Base-by-base conservation (phyloP, 2,113 vertebrate genomes). In the Pimephales promelas region DNA sequence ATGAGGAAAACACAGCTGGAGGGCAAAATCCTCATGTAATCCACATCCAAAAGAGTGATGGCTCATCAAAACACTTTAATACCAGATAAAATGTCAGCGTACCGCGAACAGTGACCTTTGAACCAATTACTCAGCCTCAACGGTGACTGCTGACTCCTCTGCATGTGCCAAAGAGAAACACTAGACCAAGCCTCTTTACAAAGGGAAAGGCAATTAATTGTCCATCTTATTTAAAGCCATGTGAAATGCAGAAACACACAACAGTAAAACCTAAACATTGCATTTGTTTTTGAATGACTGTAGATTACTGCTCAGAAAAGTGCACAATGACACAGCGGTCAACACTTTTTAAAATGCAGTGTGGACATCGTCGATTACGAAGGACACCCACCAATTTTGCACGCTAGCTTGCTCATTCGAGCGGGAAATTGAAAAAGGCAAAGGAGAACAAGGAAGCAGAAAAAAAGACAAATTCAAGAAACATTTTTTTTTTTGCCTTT, bases 21-120 rank as follows among this genome's bases (percentile, higher is more conserved):
- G 57, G 26, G 73, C 45, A 84, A 61, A 68, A 90, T 91, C 87
- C 86, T 7, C 10, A 81, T n/a, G 74, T 89, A 90, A 92, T 92
- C 88, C 75, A 84, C 82, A 81, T 64, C 62, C 70, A 85, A 83
- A 54, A 52, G 54, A 71, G 62, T 40, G 40, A 73, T 84, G 68
- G 40, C 26, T 26, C 80, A 82, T 77, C 31, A 87, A 86, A 62
- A 80, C 81, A 64, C 22, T 79, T 83, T 87, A 85, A 87, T 81
- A 77, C 49, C 66, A 49, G 24, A 76, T 71, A 3, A 73, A 84
- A 40, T 24, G 31, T 83, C 79, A 85, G 22, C 7, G 57, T 70
- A 82, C 77, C 64, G 72, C 47, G 34, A 56, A 66, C 75, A 57
- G 83, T 75, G 81, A 77, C 62, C 77, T 77, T 62, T 49, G 20